Base-by-base conservation (phyloP, 92 coral and sea anemone species). In the Scolanthus callimorphus region DNA sequence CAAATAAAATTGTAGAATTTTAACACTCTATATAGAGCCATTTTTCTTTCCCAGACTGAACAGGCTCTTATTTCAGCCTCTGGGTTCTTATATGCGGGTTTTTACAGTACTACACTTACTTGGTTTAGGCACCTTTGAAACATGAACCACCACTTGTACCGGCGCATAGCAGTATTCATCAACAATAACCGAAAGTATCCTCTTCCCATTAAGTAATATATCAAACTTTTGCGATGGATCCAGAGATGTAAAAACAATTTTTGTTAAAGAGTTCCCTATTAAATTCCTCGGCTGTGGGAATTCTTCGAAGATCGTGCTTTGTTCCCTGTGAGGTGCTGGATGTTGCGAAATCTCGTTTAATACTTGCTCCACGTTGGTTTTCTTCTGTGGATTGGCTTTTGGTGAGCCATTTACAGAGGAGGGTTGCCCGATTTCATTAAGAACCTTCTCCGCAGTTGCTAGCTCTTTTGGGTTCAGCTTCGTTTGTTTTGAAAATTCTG, bases 201-300 rank as follows among this genome's bases (percentile, higher is more conserved):
- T 55, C 25, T 57, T 68, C 0, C 38, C 50, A 28, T 68, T 49
- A 27, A 68, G 26, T 4, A 68, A 61, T 27, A 68, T 8, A 12
- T 68, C 49, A 19, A 27, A 57, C 19, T 30, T 48, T 31, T 28
- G 29, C 9, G 58, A 55, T 15, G 75, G 75, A 25, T 68, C 75
- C 13, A 54, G 51, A 11, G 75, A 63, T 20, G 55, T 55, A 41
- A 68, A 68, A 1, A 57, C n/a, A 20, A 68, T 68, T 12, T 57
- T 51, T 23, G 75, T 68, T 9, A 59, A 34, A 20, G 65, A 44
- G 19, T 43, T 20, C 1, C 45, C 75, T 0, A 68, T 68, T 0
- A 28, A 47, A 38, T 68, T 27, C 38, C 75, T 49, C 15, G 75
- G 75, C 19, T 25, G 62, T 10, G 75, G 65, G 12, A 59, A 59